Base-by-base conservation (phyloP, 2,113 vertebrate species). In the Gobius niger region DNA sequence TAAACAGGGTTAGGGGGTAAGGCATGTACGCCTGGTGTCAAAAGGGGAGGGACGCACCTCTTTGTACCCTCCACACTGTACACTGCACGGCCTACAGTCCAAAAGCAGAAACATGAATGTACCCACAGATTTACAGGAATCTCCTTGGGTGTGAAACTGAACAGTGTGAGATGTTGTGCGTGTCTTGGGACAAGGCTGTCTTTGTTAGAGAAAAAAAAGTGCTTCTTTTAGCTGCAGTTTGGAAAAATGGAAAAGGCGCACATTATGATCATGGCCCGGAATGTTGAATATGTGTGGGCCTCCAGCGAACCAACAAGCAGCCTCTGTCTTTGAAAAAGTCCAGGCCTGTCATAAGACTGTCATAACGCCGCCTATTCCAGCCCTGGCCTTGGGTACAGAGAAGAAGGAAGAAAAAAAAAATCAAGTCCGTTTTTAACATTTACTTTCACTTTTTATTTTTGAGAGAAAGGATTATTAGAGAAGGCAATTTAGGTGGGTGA, bases 221-320 rank as follows among this genome's bases (percentile, higher is more conserved):
- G 10, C 67, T 78, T 76, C 73, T 77, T 51, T 15, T 65, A 82
- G 78, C 70, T 49, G n/a, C 60, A 46, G 68, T 83, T 84, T 70
- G 44, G 47, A 57, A 75, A 82, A 79, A 67, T 47, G 15, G 73
- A 75, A 78, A 85, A 69, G 65, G 63, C 81, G 66, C 53, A 65
- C 67, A 73, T 87, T 83, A 80, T 83, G 77, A 86, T 85, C 57
- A 7, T 0, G 13, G 63, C 34, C 41, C 50, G 70, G 85, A 88
- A 88, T 89, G 78, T 76, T 83, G 86, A 82, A 81, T 79, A 88
- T 85, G 82, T 73, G 68, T 63, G 53, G 70, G 76, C 76, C 73
- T 84, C 63, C 61, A 74, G 65, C 47, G 7, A 57, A 65, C 57
- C 78, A 88, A 90, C 87, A 91, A 88, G 78, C 64, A 57, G 69